phyloP scores from a whole-genome alignment of 2,113 vertebrate genomes.

The Strigops habroptila region DNA sequence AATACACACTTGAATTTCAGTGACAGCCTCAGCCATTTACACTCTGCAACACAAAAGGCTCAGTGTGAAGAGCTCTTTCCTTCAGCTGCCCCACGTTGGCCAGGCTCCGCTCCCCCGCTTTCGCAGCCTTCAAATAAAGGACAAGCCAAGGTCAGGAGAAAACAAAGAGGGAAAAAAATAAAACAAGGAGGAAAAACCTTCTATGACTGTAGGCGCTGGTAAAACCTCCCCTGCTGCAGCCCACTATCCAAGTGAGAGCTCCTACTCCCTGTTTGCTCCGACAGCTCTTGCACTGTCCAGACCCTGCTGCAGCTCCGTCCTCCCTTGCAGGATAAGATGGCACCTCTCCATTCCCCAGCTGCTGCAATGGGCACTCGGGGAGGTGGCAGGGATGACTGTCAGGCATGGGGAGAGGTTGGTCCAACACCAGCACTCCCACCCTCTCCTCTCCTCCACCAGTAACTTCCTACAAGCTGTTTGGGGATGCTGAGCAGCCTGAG shows the following conservation, averaged over 20 bases:
- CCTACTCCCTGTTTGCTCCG: rapidly evolving
- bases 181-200: rapidly evolving
- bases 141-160: neutral
- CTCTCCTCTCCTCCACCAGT: neutral
- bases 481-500: rapidly evolving
- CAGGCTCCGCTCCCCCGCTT: neutral
- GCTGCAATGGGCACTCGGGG: neutral
- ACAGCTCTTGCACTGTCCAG: neutral
- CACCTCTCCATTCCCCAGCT: neutral
- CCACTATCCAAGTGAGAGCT: neutral
- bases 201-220: neutral
- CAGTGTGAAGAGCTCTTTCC: neutral
- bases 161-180: neutral
- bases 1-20: neutral
- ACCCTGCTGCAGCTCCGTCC: neutral
- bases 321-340: neutral
- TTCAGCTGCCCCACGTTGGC: neutral
- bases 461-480: neutral
- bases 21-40: neutral
- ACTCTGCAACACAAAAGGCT: neutral
- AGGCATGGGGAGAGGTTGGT: neutral
- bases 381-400: neutral
- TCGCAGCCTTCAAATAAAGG: neutral
- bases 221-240: neutral
- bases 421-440: neutral